Conservation (phyloP, 2,797 vertebrate species). For the Meda fulgida region DNA sequence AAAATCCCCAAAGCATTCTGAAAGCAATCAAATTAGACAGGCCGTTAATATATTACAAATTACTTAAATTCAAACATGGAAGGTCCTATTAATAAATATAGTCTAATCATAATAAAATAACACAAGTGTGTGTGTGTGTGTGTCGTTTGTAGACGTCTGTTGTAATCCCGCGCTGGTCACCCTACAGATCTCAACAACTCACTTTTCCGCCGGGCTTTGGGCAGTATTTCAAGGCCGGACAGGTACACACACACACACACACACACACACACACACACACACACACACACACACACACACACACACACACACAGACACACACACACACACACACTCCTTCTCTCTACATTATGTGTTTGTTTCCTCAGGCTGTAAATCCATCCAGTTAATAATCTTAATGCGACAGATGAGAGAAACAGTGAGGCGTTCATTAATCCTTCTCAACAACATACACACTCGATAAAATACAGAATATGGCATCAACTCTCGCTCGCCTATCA, state of each 20-base stretch:
- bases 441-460: conserved; percentile 5
- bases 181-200: conserved; percentile 89
- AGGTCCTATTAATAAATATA: background rate
- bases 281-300: conserved; percentile 10
- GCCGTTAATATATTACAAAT: background rate
- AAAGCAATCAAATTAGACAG: background rate
- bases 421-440: conserved; percentile 27
- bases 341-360: background rate
- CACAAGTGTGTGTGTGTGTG: background rate
- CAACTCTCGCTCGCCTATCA: background rate
- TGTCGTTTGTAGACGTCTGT: conserved; percentile 79
- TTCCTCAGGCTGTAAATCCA: background rate
- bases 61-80: background rate
- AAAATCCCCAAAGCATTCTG: background rate
- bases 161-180: conserved; percentile 96
- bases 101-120: background rate
- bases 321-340: background rate
- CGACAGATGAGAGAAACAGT: conserved; percentile 46
- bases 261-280: background rate
- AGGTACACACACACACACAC: conserved; percentile 75
- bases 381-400: conserved; percentile 47
- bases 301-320: background rate
- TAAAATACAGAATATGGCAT: conserved; percentile 19
- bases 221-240: conserved; percentile 98
- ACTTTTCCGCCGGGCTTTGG: conserved; percentile 96